These are phyloP conservation scores for Lagria hirta DNA, from an alignment of 2,888 invertebrate genomes.

Conservation along the genomic window DNA sequence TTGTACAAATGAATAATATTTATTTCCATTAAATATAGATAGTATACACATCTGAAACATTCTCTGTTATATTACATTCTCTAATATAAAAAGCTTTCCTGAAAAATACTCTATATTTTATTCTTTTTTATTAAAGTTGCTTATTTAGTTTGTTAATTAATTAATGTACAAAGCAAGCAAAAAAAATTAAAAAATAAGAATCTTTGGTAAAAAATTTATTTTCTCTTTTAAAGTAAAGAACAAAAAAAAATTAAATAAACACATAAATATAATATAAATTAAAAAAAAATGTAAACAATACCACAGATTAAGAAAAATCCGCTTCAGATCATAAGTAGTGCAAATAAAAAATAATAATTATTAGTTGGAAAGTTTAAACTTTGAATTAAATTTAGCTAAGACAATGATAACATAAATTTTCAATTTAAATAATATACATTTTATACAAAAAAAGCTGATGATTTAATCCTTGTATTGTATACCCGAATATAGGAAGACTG, in stretches of 20 bases:
- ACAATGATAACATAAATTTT: conserved; percentile 11
- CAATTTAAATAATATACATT: conserved; percentile 21
- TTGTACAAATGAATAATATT: conserved; percentile 30
- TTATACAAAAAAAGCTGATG: conserved; percentile 19
- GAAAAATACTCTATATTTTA: conserved; percentile 24
- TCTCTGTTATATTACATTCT: conserved; percentile 23
- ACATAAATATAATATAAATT: conserved; percentile 24
- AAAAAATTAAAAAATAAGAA: conserved; percentile 14
- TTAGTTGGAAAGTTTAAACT: conserved; percentile 6
- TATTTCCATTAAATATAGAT: conserved; percentile 29
- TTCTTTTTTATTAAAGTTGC: conserved; percentile 12
- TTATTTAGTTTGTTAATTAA: too few species aligned
- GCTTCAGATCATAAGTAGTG: conserved; percentile 17
- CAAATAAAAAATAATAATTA: conserved; percentile 4
- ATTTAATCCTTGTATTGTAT: conserved; percentile 12
- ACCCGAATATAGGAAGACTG: conserved; percentile 24
- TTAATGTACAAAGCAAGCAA: conserved; percentile 1
- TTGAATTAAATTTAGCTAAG: conserved; percentile 7
- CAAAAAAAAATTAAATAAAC: conserved; percentile 22
- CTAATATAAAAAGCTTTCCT: conserved; percentile 30
- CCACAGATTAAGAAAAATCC: conserved; percentile 18
- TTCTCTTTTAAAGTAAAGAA: conserved; percentile 5
- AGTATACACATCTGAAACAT: conserved; percentile 28
- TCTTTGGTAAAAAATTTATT: conserved; percentile 25
- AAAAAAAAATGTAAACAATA: conserved; percentile 16